Evolutionary conservation across 2,888 invertebrate genomes (phyloP), one percentile per base, ranked within the genome.

Genomic region (Andricus curvator): DNA sequence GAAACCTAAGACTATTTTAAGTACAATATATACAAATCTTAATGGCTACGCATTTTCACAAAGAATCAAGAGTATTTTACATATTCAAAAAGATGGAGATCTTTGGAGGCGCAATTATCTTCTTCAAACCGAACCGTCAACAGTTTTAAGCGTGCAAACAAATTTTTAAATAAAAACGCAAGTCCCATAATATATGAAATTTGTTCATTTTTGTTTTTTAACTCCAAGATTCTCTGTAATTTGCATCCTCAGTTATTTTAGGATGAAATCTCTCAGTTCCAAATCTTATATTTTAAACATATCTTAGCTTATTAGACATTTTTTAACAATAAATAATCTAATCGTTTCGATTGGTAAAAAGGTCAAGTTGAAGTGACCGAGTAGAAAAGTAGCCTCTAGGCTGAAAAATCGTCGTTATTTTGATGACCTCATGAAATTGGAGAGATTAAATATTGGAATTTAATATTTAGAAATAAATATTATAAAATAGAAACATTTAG

Each of bases 21-120:
- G 79, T 80, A 81, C 78, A 79, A 70, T 81, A 83, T 83, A 80
- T 83, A 83, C 80, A 83, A 80, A 81, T 80, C 81, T 78, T 81
- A 80, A 68, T 78, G 44, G 22, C 79, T 81, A 81, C 25, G 17
- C 78, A 82, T 79, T 82, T 80, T 82, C 64, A 70, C 74, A 79
- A 70, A 60, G 20, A 70, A 70, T 70, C 22, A 9, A 29, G 29
- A 70, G 41, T 70, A 70, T 48, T 41, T 56, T 56, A 25, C 62
- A 62, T 25, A 22, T 62, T 25, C 17, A 11, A 62, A 60, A 62
- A 62, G 25, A 62, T 15, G 25, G 15, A 62, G 15, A 62, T 25
- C 25, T 22, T 62, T 15, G 25, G 13, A 25, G 25, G 15, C 25
- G 13, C 62, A 62, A 62, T 25, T 62, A 62, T 62, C 25, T 15